Conservation (phyloP, 1,140 invertebrate genomes). For the Hycleus phaleratus region DNA sequence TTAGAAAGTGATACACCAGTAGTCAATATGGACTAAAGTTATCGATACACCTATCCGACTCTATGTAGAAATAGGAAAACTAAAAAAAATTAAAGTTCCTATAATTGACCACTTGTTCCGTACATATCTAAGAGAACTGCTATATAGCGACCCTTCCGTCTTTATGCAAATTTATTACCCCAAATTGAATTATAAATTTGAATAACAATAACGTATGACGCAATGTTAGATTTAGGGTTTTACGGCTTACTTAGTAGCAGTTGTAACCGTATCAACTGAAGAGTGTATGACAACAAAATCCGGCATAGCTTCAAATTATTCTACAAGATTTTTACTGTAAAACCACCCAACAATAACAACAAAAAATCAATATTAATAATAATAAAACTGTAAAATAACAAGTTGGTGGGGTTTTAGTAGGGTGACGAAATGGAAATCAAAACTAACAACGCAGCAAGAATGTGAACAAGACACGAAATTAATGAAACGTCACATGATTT, state of each 20-base stretch:
- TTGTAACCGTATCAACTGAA: no score
- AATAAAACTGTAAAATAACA: no score
- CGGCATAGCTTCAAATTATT: no score
- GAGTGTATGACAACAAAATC: no score
- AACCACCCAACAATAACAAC: no score
- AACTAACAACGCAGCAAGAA: conserved; percentile 27
- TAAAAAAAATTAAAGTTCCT: not conserved
- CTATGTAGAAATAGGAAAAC: no score
- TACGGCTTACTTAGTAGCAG: conserved; percentile 18
- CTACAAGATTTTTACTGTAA: no score
- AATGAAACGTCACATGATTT: conserved; percentile 42
- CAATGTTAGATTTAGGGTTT: conserved; percentile 31
- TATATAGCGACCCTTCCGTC: conserved; percentile 25
- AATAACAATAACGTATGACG: conserved; percentile 39
- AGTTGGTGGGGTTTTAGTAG: no score
- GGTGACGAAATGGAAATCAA: conserved; percentile 16
- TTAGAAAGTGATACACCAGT: conserved; percentile 6
- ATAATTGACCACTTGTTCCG: conserved; percentile 26
- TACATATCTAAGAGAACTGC: not conserved
- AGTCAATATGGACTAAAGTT: no score
- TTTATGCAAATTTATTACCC: conserved; percentile 39
- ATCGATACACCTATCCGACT: no score
- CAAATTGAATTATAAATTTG: conserved; percentile 41
- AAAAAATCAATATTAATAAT: no score
- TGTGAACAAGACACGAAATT: conserved; percentile 38